Conservation (phyloP, 2,888 invertebrate genomes). For the Peribatodes rhomboidaria region DNA sequence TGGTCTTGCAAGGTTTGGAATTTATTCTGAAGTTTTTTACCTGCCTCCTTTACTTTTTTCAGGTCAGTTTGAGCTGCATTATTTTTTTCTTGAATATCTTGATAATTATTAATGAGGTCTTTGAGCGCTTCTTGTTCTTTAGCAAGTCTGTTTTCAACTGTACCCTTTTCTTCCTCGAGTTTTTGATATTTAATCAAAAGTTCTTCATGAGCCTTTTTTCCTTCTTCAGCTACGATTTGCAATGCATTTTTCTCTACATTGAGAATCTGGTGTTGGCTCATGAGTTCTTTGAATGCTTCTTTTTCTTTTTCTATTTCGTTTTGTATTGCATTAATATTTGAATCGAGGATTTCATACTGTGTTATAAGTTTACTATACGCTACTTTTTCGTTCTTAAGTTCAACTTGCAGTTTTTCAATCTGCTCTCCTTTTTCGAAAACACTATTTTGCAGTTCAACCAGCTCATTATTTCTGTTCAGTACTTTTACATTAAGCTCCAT, state of each 20-base stretch:
- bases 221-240: not conserved
- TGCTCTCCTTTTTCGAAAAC: conserved; percentile 70
- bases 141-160: conserved; percentile 3
- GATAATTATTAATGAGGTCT: not conserved
- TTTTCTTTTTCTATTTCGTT: conserved; percentile 13
- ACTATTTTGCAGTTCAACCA: conserved; percentile 75
- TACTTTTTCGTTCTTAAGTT: conserved; percentile 67
- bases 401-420: conserved; percentile 66
- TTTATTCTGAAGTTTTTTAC: conserved; percentile 25
- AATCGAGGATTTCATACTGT: conserved; percentile 58
- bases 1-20: conserved; percentile 16
- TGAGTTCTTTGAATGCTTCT: not conserved
- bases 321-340: conserved; percentile 18
- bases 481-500: conserved; percentile 79
- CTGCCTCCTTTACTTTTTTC: conserved; percentile 15
- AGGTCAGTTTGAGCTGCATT: conserved; percentile 1
- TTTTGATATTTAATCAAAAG: conserved; percentile 2
- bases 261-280: not conserved
- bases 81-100: conserved; percentile 4
- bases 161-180: not conserved
- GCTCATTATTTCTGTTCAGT: conserved; percentile 75
- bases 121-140: not conserved
- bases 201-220: not conserved
- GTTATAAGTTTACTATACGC: conserved; percentile 55
- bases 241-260: conserved; percentile 2